phyloP scores from a whole-genome alignment of 2,888 invertebrate genomes.

The Rhimphoctona megacephalus region DNA sequence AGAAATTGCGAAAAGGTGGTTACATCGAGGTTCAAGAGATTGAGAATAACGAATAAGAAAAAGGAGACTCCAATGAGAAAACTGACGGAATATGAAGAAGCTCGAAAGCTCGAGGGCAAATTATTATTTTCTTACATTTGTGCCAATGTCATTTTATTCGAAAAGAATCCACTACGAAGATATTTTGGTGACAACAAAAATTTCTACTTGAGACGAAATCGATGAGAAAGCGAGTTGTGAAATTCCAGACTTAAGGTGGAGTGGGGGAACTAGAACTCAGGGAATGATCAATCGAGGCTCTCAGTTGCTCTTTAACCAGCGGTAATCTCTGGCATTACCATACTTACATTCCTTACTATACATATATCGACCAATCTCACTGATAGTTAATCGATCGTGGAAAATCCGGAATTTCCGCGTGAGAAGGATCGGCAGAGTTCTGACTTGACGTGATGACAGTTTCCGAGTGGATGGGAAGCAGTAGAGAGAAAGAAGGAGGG shows the following conservation, averaged over 20 bases:
- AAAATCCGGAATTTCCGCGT: slow-evolving; percentile 61
- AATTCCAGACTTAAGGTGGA: slow-evolving; percentile 55
- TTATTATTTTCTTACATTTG: not conserved
- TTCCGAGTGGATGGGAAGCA: slow-evolving; percentile 34
- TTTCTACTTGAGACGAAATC: slow-evolving; percentile 1
- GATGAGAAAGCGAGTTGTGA: slow-evolving; percentile 39
- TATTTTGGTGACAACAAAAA: not conserved
- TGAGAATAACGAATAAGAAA: not conserved
- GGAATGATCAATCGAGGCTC: not conserved
- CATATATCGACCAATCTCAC: slow-evolving; percentile 22
- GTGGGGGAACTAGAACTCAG: slow-evolving; percentile 27
- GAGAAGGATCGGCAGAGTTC: slow-evolving; percentile 39
- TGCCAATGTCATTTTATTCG: not conserved
- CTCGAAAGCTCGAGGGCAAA: not conserved
- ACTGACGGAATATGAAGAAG: not conserved
- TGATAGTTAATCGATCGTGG: slow-evolving; percentile 66
- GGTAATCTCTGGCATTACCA: slow-evolving; percentile 43
- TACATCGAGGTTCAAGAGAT: not conserved
- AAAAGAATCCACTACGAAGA: not conserved
- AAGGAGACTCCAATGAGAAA: not conserved
- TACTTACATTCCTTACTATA: slow-evolving; percentile 4
- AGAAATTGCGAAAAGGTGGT: not conserved
- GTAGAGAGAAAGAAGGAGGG: slow-evolving; percentile 12
- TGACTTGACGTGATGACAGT: slow-evolving; percentile 65
- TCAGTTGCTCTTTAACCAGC: slow-evolving; percentile 30